Evolutionary conservation across 2,113 vertebrate species (phyloP).

Genomic region (Phyllostomus discolor): DNA sequence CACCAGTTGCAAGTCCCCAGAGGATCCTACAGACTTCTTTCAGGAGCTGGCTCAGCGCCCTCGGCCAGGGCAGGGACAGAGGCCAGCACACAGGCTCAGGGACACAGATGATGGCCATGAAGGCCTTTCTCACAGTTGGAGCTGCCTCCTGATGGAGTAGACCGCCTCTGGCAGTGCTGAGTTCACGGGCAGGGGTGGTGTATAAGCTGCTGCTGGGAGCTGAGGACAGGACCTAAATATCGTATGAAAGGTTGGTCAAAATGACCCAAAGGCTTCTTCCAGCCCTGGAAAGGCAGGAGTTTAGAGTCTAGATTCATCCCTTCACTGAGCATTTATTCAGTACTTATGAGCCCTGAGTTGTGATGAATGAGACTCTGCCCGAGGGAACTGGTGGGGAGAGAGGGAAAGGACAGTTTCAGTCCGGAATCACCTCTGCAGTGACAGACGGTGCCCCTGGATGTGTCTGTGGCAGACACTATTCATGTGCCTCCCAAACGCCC

Average conservation of each 20-base stretch:
- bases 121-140: background rate
- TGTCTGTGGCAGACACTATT: background rate
- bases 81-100: background rate
- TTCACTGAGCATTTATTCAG: background rate
- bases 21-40: background rate
- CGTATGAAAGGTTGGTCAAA: background rate
- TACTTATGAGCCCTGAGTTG: background rate
- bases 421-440: background rate
- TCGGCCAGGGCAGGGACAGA: background rate
- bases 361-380: background rate
- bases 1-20: background rate
- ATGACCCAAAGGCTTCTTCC: background rate
- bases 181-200: background rate
- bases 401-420: background rate
- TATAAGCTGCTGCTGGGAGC: background rate
- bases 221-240: background rate
- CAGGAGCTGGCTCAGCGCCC: background rate
- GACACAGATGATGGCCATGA: background rate
- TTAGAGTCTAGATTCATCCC: background rate
- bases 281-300: background rate
- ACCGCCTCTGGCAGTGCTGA: background rate
- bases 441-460: background rate
- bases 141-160: background rate
- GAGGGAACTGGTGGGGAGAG: background rate
- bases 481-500: background rate